phyloP scores from a whole-genome alignment of 2,797 vertebrate genomes.

The Gephyroberyx darwinii region DNA sequence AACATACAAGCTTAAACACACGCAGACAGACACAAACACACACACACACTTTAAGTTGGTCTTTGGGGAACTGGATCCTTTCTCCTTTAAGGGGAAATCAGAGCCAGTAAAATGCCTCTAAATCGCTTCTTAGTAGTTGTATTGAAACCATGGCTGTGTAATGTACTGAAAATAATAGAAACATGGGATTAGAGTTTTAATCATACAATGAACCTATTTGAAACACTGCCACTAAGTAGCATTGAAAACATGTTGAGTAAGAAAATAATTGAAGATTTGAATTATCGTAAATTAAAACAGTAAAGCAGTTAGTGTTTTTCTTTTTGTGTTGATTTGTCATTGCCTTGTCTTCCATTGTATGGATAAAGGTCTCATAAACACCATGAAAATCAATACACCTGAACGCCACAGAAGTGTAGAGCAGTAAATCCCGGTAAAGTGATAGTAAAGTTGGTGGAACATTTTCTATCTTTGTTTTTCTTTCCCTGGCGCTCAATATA shows the following conservation, averaged over 20 bases:
- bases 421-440: no score
- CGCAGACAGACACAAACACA: background rate
- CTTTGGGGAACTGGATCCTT: slow-evolving; percentile 50
- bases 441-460: no score
- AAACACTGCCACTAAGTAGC: no score
- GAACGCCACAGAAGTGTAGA: no score
- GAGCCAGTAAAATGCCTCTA: slow-evolving; percentile 39
- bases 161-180: slow-evolving; percentile 18
- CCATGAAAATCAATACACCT: no score
- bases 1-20: background rate
- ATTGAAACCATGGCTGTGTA: slow-evolving; percentile 15
- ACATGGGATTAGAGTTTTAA: background rate
- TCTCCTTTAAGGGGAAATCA: slow-evolving; percentile 42
- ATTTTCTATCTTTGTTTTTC: no score
- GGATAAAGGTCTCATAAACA: no score
- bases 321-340: background rate
- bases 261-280: background rate
- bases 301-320: background rate
- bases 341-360: no score
- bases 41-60: slow-evolving; percentile 15
- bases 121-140: slow-evolving; percentile 4
- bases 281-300: background rate
- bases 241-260: background rate
- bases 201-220: no score
- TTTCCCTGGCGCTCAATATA: no score